Base-by-base conservation (phyloP, 92 coral and sea anemone genomes). In the Phymanthus crucifer region DNA sequence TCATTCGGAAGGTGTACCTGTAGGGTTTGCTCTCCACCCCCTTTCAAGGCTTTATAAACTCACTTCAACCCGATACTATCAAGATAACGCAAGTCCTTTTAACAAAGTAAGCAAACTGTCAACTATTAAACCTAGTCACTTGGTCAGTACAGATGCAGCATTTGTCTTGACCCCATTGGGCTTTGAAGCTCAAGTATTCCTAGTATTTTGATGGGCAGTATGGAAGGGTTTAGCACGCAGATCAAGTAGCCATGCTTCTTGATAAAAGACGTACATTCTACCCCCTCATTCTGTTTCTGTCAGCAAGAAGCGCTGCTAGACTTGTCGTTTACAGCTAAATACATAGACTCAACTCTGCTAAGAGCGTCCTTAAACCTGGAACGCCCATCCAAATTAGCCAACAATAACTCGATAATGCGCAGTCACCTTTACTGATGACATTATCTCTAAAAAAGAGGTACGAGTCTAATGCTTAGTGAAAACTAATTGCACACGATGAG, bases 311-410 rank as follows among this genome's bases (percentile, higher is more conserved):
- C 77, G 56, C 76, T 70, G 87, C 66, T 77, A 77, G 77, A 27
- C 76, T 86, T 82, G 92, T 87, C 92, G 81, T 72, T 76, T 82
- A 78, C 88, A 93, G 82, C 89, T 90, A 93, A 90, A 93, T 80
- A 90, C 97, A 93, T 90, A 86, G 91, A 83, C 92, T 93, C 93
- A 84, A 71, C 93, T 75, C 58, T 73, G 81, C 90, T 90, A 87
- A 90, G 94, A 90, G 94, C 78, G 88, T 81, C 91, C 97, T 93
- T 82, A 77, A 93, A 76, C 71, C 33, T 83, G 94, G 90, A 85
- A 93, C 97, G 97, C 97, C 97, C 93, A 88, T 91, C 72, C 82
- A 90, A 93, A 93, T 93, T 93, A 91, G 94, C 94, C 80, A 84
- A 90, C 94, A 93, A 93, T 93, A 74, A 88, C 89, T 91, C 84